Percentiles rank a stretch among this genome's conserved stretches.
phyloP scores from a whole-genome alignment of 2,113 vertebrate genomes.

The Romanogobio albipinnatus region DNA sequence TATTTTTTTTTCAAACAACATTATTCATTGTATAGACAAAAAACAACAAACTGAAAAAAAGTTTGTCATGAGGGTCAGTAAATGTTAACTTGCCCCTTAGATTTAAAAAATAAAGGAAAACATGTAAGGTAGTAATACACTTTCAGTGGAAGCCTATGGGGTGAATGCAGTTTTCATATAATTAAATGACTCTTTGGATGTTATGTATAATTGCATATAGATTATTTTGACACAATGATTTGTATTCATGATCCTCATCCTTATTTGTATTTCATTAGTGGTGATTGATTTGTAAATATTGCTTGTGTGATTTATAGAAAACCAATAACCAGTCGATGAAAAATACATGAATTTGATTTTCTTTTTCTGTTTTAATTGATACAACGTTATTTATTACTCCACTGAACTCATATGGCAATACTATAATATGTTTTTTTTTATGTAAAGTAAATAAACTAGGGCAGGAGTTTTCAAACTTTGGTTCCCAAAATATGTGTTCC shows the following conservation, averaged over 20 bases:
- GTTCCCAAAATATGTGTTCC: background rate
- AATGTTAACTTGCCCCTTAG: background rate
- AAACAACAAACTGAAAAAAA: background rate
- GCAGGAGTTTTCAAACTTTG: background rate
- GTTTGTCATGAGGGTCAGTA: background rate
- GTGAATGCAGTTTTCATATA: background rate
- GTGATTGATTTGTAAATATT: no score
- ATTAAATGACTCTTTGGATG: background rate
- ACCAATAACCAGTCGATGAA: no score
- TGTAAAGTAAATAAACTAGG: background rate
- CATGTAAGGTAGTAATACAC: background rate
- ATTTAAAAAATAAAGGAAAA: background rate
- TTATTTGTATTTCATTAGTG: no score
- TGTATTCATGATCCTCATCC: no score
- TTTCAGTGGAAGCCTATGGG: background rate
- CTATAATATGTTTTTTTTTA: no score
- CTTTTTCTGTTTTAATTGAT: no score
- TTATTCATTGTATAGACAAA: background rate
- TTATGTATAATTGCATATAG: no score
- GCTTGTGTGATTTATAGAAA: no score
- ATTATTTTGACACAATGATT: no score
- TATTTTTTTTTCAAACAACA: background rate
- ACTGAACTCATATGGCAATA: no score
- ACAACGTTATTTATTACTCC: no score
- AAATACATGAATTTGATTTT: no score